Percentiles rank a stretch among this genome's conserved stretches.
Conservation (phyloP, 2,888 invertebrate species). For the Oscheius sp. region DNA sequence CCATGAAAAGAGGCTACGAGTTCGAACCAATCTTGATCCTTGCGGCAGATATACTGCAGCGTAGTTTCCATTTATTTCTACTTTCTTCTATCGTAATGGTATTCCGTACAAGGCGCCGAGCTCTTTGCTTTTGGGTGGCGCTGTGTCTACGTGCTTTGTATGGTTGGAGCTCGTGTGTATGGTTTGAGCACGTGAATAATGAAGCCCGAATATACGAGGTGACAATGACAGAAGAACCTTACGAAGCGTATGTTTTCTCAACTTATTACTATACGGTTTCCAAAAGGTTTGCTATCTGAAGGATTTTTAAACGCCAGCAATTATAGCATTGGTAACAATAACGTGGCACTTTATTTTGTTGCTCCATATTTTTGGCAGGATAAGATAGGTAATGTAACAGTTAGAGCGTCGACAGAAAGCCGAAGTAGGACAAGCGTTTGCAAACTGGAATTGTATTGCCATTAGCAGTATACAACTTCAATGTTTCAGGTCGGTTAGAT, state of each 20-base stretch:
- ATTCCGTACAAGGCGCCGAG: no score
- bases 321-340: neutral
- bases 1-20: no score
- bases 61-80: no score
- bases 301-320: no score
- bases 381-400: neutral
- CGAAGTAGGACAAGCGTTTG: neutral
- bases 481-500: neutral
- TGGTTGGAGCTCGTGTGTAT: no score
- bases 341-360: neutral
- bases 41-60: no score
- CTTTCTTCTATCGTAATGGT: no score
- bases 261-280: constrained; percentile 27
- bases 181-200: no score
- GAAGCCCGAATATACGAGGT: no score
- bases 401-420: neutral
- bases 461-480: neutral
- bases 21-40: no score
- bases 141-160: no score
- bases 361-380: neutral
- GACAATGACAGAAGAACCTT: neutral
- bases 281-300: constrained; percentile 6
- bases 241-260: neutral
- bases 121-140: no score
- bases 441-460: neutral